Conservation (phyloP, 2,888 invertebrate species). For the Spilarctia lutea region DNA sequence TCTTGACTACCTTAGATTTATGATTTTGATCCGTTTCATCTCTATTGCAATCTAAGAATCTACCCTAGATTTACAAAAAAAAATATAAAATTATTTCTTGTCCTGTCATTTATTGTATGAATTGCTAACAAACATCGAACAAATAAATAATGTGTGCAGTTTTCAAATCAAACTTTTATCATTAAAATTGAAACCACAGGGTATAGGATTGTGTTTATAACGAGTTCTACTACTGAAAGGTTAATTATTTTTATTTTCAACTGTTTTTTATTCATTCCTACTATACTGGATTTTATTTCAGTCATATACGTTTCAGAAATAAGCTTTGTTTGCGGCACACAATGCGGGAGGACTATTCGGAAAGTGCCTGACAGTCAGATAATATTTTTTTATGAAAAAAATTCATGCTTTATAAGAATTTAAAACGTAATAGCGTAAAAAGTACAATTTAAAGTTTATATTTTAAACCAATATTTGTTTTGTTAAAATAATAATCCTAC, state of each 20-base stretch:
- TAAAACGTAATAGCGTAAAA: too few species aligned
- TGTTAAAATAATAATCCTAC: too few species aligned
- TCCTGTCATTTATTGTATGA: not conserved
- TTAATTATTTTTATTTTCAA: not conserved
- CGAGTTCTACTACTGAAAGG: too few species aligned
- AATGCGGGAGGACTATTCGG: not conserved
- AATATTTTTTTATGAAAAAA: too few species aligned
- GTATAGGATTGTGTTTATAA: not conserved
- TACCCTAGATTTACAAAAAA: too few species aligned
- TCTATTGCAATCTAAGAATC: conserved; percentile 26
- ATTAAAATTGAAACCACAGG: not conserved
- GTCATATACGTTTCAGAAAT: not conserved
- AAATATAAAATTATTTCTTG: too few species aligned
- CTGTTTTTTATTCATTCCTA: not conserved
- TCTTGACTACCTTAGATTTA: not conserved
- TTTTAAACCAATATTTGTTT: too few species aligned
- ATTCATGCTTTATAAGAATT: too few species aligned
- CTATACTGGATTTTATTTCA: not conserved
- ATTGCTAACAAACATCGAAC: not conserved
- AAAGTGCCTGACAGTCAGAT: not conserved
- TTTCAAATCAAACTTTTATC: not conserved
- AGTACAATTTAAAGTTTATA: too few species aligned
- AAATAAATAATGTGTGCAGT: not conserved
- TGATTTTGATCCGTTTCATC: not conserved
- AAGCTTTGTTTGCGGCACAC: not conserved